These are phyloP conservation scores for Emydura subglobosa DNA, from an alignment of 2,113 vertebrate genomes.

Conservation along the genomic window DNA sequence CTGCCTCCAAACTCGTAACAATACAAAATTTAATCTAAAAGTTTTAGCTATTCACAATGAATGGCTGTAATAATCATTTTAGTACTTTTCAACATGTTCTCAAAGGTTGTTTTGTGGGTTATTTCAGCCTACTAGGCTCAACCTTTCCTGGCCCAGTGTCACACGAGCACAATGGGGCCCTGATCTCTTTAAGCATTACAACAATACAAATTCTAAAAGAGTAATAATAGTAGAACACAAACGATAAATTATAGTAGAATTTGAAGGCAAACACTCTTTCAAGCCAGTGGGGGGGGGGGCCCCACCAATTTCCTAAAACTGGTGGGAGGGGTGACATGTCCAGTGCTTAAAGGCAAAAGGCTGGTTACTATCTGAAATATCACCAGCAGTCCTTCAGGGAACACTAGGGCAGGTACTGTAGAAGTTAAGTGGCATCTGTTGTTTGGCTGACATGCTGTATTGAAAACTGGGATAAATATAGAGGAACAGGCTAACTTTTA, in stretches of 20 bases:
- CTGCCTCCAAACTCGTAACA: no score
- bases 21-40: no score
- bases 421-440: neutral
- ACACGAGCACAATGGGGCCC: neutral
- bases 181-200: neutral
- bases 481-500: neutral
- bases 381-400: neutral
- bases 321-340: neutral
- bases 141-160: no score
- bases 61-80: no score
- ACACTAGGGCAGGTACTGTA: neutral
- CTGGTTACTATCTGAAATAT: neutral
- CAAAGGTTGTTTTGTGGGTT: no score
- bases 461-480: neutral
- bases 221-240: neutral
- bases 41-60: no score
- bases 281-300: neutral
- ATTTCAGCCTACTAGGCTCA: no score
- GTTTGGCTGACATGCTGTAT: neutral
- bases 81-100: no score
- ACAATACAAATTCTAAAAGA: constrained; percentile 17
- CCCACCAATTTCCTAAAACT: neutral
- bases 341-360: neutral
- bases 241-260: neutral
- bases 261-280: neutral